Conservation (phyloP, 2,113 vertebrate species). For the Hassar affinis region DNA sequence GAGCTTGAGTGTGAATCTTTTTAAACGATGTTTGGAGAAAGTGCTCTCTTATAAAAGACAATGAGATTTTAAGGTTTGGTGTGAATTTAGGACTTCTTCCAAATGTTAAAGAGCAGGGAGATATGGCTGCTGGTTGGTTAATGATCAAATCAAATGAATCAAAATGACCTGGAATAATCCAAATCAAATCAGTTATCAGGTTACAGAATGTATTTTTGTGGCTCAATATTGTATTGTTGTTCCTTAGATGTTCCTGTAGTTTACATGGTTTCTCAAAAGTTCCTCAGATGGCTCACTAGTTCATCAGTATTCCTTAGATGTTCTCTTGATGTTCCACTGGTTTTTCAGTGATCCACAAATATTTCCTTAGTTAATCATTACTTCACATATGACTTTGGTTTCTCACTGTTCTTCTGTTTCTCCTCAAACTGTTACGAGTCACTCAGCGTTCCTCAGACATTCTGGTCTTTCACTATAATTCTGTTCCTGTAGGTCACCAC, state of each 20-base stretch:
- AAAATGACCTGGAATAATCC: not conserved
- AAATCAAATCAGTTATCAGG: not conserved
- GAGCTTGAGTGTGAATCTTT: conserved; percentile 22
- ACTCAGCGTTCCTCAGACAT: not conserved
- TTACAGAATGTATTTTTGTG: not conserved
- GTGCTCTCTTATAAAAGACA: not conserved
- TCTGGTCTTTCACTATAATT: not conserved
- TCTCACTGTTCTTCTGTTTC: not conserved
- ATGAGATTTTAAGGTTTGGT: conserved; percentile 11
- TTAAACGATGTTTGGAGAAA: conserved; percentile 4
- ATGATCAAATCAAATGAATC: not conserved
- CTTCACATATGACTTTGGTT: not conserved
- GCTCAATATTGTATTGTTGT: not conserved
- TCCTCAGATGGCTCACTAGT: not conserved
- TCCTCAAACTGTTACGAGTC: not conserved
- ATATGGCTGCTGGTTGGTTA: not conserved
- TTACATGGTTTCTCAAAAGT: not conserved
- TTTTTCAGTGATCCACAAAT: not conserved
- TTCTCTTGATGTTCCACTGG: not conserved
- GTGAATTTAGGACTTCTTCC: not conserved
- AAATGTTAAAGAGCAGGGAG: not conserved
- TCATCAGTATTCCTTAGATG: not conserved
- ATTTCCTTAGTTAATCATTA: not conserved
- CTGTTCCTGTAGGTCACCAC: not conserved
- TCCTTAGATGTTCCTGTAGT: not conserved